These are phyloP conservation scores for Enoplosus armatus DNA, from an alignment of 2,797 vertebrate genomes.

Conservation along the genomic window DNA sequence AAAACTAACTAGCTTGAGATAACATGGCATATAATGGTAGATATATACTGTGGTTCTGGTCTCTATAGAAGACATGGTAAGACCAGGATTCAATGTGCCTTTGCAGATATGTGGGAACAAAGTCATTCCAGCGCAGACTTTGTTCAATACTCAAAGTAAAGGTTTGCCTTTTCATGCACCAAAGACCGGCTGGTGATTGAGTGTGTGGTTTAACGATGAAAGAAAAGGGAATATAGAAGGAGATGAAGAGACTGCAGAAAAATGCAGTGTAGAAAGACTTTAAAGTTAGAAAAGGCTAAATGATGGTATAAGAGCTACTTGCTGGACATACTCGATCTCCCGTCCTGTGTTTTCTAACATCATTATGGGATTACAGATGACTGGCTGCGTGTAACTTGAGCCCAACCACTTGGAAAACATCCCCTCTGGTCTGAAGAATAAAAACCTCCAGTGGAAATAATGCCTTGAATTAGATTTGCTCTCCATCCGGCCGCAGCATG, in stretches of 20 bases:
- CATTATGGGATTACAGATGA: constrained; percentile 58
- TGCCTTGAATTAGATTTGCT: constrained; percentile 65
- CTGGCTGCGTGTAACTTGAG: constrained; percentile 59
- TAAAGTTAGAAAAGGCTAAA: constrained; percentile 15
- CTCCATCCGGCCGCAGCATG: constrained; percentile 41
- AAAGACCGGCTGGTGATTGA: constrained; percentile 31
- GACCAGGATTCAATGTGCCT: neutral
- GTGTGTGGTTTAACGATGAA: constrained; percentile 5
- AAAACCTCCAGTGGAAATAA: constrained; percentile 54
- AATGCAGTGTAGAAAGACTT: constrained; percentile 9
- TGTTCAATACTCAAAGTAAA: constrained; percentile 40
- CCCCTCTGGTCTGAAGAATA: constrained; percentile 30
- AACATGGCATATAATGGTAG: neutral
- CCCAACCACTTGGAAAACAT: constrained; percentile 50
- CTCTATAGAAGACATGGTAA: neutral
- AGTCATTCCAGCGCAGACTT: neutral
- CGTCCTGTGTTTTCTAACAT: constrained; percentile 55
- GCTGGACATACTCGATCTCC: constrained; percentile 49
- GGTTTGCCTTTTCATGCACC: constrained; percentile 22
- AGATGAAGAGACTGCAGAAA: constrained; percentile 28
- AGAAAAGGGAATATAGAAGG: neutral
- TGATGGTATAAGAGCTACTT: constrained; percentile 17
- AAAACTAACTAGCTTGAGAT: constrained; percentile 1
- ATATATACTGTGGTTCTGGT: neutral
- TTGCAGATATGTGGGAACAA: constrained; percentile 21